Conservation (phyloP, 2,888 invertebrate genomes). For the Blomia tropicalis region DNA sequence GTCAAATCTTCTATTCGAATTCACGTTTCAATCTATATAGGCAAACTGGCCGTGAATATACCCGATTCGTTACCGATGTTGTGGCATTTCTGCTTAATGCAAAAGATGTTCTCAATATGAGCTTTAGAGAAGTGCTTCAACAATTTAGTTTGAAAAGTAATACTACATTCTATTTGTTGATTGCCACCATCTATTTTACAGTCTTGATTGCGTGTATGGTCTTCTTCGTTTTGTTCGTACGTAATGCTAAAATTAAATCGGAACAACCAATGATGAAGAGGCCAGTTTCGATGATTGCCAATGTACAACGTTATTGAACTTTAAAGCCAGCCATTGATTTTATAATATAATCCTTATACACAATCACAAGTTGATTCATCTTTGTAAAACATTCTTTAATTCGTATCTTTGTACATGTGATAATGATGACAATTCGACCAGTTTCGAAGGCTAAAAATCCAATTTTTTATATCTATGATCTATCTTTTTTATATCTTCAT, state of each 20-base stretch:
- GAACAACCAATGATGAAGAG: neutral
- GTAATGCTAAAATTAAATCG: constrained; percentile 10
- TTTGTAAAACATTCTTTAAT: neutral
- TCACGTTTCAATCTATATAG: constrained; percentile 24
- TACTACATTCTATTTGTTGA: neutral
- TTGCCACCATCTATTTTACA: neutral
- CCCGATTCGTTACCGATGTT: constrained; percentile 28
- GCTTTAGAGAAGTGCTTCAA: constrained; percentile 17
- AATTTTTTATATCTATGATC: no score
- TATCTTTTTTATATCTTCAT: no score
- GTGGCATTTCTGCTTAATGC: constrained; percentile 28
- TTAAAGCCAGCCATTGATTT: no score
- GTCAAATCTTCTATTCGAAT: neutral
- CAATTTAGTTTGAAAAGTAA: neutral
- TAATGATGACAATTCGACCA: no score
- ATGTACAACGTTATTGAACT: neutral
- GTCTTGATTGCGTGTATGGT: neutral
- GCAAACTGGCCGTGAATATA: constrained; percentile 26
- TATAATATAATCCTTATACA: neutral
- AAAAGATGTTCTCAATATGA: constrained; percentile 28
- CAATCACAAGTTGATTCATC: no score
- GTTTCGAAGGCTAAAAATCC: no score
- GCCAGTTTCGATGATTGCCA: neutral
- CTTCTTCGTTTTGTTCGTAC: constrained; percentile 2
- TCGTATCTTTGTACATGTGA: no score